These are phyloP conservation scores for Rhegmatorhina hoffmannsi DNA, from an alignment of 2,113 vertebrate species.

Conservation along the genomic window DNA sequence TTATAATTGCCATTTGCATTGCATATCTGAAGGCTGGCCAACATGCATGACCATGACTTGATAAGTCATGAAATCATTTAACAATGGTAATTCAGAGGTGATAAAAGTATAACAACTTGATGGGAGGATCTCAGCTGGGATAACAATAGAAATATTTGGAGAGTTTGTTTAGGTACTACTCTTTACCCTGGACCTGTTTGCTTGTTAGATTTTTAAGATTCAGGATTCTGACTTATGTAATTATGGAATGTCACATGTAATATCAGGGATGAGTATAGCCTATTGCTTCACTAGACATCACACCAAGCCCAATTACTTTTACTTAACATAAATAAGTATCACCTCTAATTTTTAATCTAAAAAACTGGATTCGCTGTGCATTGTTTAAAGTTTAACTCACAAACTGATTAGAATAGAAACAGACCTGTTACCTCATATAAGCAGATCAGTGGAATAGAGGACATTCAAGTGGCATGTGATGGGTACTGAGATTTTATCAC, in stretches of 20 bases:
- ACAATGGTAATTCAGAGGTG: neutral
- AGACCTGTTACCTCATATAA: neutral
- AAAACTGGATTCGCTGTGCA: neutral
- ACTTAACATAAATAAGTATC: neutral
- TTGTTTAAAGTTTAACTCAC: neutral
- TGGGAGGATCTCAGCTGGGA: neutral
- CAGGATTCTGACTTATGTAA: neutral
- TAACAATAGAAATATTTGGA: neutral
- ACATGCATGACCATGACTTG: neutral
- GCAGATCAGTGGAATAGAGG: neutral
- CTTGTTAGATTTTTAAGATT: neutral
- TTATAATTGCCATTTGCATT: conserved; percentile 33
- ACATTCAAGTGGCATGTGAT: neutral
- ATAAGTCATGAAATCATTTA: conserved; percentile 29
- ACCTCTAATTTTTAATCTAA: neutral
- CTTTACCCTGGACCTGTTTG: neutral
- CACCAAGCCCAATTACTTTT: neutral
- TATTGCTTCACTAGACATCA: neutral
- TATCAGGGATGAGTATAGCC: neutral
- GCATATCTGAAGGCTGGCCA: conserved; percentile 48
- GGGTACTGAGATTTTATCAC: neutral
- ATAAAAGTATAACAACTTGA: neutral
- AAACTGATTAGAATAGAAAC: neutral
- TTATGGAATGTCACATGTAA: neutral
- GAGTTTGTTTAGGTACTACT: neutral